Conservation (phyloP, 1,140 invertebrate species). For the Musca domestica region DNA sequence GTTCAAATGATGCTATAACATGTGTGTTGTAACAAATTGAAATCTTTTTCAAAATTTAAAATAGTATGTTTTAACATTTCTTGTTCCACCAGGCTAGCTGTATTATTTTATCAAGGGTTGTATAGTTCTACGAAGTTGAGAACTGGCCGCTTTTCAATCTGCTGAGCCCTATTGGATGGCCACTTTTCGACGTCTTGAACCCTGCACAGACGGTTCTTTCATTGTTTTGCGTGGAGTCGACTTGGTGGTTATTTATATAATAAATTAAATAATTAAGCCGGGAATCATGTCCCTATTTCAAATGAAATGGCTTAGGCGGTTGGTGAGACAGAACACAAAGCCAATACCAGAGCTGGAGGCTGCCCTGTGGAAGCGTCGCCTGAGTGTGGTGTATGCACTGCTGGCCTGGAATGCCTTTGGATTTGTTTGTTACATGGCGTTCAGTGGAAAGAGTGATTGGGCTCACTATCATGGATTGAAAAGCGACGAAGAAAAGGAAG, state of each 20-base stretch:
- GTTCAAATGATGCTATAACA: too few species aligned
- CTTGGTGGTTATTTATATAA: neutral
- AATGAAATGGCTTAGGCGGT: constrained; percentile 56
- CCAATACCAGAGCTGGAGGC: constrained; percentile 62
- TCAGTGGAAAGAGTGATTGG: constrained; percentile 63
- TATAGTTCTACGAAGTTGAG: too few species aligned
- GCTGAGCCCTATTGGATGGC: constrained; percentile 15
- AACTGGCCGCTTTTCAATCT: too few species aligned
- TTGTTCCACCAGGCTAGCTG: too few species aligned
- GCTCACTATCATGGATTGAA: constrained; percentile 63
- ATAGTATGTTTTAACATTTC: too few species aligned
- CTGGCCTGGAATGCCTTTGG: constrained; percentile 66
- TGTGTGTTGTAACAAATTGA: too few species aligned
- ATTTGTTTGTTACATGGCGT: constrained; percentile 59
- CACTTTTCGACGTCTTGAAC: neutral
- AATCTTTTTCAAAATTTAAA: too few species aligned
- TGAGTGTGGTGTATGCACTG: constrained; percentile 62
- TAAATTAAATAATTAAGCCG: neutral
- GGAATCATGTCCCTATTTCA: constrained; percentile 44
- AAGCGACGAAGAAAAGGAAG: constrained; percentile 57
- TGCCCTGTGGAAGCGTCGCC: constrained; percentile 58
- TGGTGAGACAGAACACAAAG: constrained; percentile 61
- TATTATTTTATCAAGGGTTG: too few species aligned
- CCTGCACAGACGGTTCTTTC: neutral
- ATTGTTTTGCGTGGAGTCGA: neutral